Conservation (phyloP, 2,797 vertebrate species). For the Anas bernieri region DNA sequence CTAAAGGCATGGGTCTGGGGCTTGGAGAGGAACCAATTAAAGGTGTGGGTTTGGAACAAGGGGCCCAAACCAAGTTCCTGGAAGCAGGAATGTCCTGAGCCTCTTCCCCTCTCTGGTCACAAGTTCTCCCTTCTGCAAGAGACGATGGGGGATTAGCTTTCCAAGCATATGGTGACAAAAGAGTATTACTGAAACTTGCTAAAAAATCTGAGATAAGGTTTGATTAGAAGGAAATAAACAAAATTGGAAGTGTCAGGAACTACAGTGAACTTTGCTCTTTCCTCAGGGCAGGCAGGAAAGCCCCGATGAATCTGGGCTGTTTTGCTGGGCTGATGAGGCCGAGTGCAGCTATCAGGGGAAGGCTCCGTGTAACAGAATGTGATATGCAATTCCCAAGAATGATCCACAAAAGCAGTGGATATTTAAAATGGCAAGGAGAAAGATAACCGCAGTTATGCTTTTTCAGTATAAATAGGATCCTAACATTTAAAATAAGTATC, state of each 20-base stretch:
- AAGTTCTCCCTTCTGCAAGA: not conserved
- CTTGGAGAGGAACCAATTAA: not conserved
- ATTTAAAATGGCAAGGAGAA: not conserved
- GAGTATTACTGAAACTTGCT: not conserved
- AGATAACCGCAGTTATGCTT: not conserved
- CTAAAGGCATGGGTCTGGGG: not conserved
- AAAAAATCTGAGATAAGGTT: not conserved
- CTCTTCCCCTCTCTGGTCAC: not conserved
- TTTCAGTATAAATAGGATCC: constrained; percentile 3
- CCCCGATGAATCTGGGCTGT: not conserved
- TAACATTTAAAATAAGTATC: constrained; percentile 21
- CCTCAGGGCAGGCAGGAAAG: not conserved
- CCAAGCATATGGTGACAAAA: not conserved
- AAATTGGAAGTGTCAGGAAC: not conserved
- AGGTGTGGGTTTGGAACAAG: not conserved
- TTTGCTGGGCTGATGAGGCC: not conserved
- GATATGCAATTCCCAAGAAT: not conserved
- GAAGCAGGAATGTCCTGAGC: not conserved
- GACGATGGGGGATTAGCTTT: not conserved
- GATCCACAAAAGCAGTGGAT: not conserved
- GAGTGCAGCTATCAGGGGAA: not conserved
- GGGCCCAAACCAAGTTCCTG: not conserved
- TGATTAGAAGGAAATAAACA: not conserved
- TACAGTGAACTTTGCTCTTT: constrained; percentile 24
- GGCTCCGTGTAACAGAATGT: not conserved